Percentiles rank a stretch among this genome's conserved stretches.
phyloP scores from a whole-genome alignment of 2,113 vertebrate genomes.

The Abramis brama region DNA sequence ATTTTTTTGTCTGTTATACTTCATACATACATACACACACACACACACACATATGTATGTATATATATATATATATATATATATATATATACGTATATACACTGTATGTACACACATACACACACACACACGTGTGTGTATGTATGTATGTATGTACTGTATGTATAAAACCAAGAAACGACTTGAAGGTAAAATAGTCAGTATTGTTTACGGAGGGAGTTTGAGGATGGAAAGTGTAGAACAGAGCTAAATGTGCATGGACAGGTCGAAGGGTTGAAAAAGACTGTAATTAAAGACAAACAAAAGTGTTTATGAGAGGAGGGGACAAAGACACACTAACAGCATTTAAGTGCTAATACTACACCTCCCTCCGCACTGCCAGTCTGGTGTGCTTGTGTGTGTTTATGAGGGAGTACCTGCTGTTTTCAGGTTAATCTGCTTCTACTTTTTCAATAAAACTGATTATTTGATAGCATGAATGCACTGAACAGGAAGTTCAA shows the following conservation, averaged over 20 bases:
- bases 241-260: conserved; percentile 25
- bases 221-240: conserved; percentile 15
- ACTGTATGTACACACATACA: no score
- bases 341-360: background rate
- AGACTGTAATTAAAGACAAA: conserved; percentile 58
- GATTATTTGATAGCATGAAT: background rate
- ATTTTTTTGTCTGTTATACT: no score
- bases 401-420: background rate
- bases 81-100: no score
- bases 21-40: no score
- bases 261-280: conserved; percentile 33
- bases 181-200: background rate
- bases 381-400: background rate
- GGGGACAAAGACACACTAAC: background rate
- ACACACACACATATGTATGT: no score
- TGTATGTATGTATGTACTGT: no score
- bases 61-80: no score
- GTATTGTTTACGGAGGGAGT: conserved; percentile 2
- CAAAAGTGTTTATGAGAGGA: conserved; percentile 42
- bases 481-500: background rate
- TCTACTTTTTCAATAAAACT: background rate
- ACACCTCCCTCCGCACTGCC: conserved; percentile 16
- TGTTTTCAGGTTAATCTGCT: background rate
- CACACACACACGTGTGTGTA: no score
- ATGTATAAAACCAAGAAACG: background rate